Percentiles rank a stretch among this genome's conserved stretches.
Evolutionary conservation across 2,797 vertebrate species (phyloP).

Genomic region (Tamandua tetradactyla): DNA sequence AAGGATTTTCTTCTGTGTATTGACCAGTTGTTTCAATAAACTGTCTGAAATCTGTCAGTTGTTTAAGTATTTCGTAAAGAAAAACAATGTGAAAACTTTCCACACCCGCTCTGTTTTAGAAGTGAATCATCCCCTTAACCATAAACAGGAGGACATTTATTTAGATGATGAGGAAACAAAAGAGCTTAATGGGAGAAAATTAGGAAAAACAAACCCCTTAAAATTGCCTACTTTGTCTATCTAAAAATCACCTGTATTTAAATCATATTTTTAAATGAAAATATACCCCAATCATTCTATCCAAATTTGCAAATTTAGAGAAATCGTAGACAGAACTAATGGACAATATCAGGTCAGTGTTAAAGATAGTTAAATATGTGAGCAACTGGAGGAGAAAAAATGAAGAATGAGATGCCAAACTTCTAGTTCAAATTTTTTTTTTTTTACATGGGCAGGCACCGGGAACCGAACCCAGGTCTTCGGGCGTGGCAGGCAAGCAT

Average conservation of each 20-base stretch:
- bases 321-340: background rate
- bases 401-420: background rate
- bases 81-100: constrained; percentile 46
- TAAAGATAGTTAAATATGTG: background rate
- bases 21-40: constrained; percentile 26
- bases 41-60: constrained; percentile 15
- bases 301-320: background rate
- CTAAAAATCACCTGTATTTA: constrained; percentile 30
- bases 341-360: accelerated
- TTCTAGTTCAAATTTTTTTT: background rate
- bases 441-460: no score
- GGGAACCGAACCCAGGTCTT: no score
- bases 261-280: constrained; percentile 41
- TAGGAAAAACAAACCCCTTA: background rate
- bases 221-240: background rate
- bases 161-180: constrained; percentile 42
- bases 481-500: no score
- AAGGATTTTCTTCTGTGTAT: background rate
- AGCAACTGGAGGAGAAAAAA: background rate
- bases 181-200: constrained; percentile 33
- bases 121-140: background rate
- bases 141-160: constrained; percentile 32
- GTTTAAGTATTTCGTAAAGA: background rate
- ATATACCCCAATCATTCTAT: background rate
- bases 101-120: background rate